These are phyloP conservation scores for Rhea americana DNA, from an alignment of 2,113 vertebrate genomes.

Conservation along the genomic window DNA sequence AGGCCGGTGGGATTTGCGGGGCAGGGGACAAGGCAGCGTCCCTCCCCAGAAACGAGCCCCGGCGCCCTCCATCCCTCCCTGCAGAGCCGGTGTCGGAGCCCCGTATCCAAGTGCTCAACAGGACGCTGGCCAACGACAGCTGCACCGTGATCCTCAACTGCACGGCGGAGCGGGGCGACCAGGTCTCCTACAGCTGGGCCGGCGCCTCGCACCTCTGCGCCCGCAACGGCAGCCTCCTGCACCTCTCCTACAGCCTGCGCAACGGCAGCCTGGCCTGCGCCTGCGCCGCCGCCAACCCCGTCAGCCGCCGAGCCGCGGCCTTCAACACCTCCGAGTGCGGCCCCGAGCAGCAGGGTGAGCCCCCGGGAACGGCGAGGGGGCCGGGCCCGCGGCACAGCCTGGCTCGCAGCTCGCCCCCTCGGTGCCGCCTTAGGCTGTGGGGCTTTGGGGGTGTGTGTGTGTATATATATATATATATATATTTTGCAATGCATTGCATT, in stretches of 20 bases:
- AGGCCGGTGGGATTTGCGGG: not conserved
- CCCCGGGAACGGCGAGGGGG: no score
- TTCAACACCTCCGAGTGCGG: not conserved
- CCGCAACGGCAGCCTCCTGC: not conserved
- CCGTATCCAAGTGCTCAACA: not conserved
- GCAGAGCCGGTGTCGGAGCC: not conserved
- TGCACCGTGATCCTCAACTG: conserved; percentile 30
- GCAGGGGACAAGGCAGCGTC: not conserved
- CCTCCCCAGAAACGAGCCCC: not conserved
- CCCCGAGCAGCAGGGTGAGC: not conserved
- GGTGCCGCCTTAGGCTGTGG: not conserved
- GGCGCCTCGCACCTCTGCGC: not conserved
- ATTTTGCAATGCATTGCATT: no score
- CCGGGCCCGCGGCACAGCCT: no score
- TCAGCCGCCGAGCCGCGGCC: not conserved
- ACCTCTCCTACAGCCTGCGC: not conserved
- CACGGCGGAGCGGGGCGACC: not conserved
- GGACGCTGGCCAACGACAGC: not conserved
- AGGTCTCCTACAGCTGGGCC: conserved; percentile 7
- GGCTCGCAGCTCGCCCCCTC: no score
- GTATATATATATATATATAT: no score
- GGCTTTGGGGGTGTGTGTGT: no score
- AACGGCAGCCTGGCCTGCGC: not conserved
- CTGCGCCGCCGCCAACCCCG: not conserved
- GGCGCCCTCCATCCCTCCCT: not conserved